Evolutionary conservation across 2,888 invertebrate species (phyloP).

Genomic region (Clivina fossor): DNA sequence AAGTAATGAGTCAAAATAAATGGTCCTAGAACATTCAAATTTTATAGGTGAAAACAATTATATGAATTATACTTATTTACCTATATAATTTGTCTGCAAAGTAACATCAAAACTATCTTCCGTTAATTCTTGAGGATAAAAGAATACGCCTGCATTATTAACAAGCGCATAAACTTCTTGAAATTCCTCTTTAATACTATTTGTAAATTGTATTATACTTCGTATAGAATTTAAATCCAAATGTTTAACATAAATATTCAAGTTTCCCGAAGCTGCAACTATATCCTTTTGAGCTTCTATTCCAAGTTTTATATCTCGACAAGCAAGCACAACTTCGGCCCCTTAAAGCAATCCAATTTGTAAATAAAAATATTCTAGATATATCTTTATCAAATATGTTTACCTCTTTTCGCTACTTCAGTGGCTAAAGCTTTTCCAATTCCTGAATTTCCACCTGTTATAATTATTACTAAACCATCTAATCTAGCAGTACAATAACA

Average conservation of each 20-base stretch:
- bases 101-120: slow-evolving; percentile 58
- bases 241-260: slow-evolving; percentile 45
- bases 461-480: slow-evolving; percentile 56
- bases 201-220: slow-evolving; percentile 50
- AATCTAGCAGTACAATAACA: slow-evolving; percentile 48
- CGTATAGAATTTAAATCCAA: slow-evolving; percentile 51
- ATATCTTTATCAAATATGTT: neutral
- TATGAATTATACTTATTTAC: slow-evolving; percentile 44
- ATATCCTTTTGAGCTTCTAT: slow-evolving; percentile 53
- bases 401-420: slow-evolving; percentile 57
- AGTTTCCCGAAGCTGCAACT: slow-evolving; percentile 40
- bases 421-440: slow-evolving; percentile 60
- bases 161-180: slow-evolving; percentile 53
- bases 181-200: slow-evolving; percentile 48
- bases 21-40: slow-evolving; percentile 45
- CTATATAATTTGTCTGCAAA: slow-evolving; percentile 60
- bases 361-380: too few relatives aligned
- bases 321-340: slow-evolving; percentile 59
- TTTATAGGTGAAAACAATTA: neutral
- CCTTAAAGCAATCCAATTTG: slow-evolving; percentile 49
- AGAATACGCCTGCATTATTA: slow-evolving; percentile 60
- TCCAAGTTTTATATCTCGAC: slow-evolving; percentile 55
- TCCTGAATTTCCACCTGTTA: slow-evolving; percentile 63
- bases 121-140: slow-evolving; percentile 54
- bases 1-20: slow-evolving; percentile 55